Percentiles rank a stretch among this genome's conserved stretches.
Conservation (phyloP, 2,113 vertebrate genomes). For the Apistogramma diplotaenia region DNA sequence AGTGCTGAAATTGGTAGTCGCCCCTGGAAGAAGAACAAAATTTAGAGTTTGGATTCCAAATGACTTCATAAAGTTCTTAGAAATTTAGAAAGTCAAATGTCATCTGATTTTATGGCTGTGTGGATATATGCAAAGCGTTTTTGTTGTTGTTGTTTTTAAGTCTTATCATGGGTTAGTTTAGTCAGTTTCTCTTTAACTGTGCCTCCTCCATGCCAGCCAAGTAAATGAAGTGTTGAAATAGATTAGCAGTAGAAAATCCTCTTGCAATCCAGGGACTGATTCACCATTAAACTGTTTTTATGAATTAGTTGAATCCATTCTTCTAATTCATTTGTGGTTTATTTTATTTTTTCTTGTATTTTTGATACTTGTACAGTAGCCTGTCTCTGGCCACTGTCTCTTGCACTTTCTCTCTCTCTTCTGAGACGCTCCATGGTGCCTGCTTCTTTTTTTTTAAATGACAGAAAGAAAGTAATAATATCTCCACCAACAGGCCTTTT, state of each 20-base stretch:
- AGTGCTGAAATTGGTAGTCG: neutral
- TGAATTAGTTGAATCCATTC: neutral
- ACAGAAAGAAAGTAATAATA: slow-evolving; percentile 4
- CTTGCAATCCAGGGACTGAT: neutral
- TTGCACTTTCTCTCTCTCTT: neutral
- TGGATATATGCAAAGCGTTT: neutral
- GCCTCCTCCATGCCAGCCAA: neutral
- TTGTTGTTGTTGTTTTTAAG: neutral
- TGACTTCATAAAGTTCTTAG: neutral
- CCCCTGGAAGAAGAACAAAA: neutral
- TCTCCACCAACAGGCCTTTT: slow-evolving; percentile 4
- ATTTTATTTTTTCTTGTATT: neutral
- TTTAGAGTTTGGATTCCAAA: neutral
- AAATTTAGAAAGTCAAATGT: neutral
- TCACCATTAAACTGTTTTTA: neutral
- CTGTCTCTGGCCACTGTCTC: neutral
- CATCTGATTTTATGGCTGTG: neutral
- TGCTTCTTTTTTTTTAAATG: neutral
- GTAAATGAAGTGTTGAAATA: neutral
- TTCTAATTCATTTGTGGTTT: neutral
- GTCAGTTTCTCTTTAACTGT: neutral
- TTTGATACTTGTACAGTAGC: neutral
- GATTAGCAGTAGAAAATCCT: neutral
- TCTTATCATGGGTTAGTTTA: neutral
- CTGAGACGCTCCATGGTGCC: neutral